Base-by-base conservation (phyloP, 1,140 invertebrate species). In the Ooceraea biroi region DNA sequence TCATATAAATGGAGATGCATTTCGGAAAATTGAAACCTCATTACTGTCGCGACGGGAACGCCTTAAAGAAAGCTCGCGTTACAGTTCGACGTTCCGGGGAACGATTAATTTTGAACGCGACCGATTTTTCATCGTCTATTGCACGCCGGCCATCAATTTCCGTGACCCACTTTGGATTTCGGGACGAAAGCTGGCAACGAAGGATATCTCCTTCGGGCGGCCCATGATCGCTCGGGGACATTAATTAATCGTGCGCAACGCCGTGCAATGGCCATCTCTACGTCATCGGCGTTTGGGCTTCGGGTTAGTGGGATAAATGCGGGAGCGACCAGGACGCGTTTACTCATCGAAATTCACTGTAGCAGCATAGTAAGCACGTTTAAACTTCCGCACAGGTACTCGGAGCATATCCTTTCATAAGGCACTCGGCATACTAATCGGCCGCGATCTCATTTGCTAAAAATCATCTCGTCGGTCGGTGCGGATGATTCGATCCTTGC, bases 81-180 rank as follows among this genome's bases (percentile, higher is more conserved):
- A 27, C 48, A 68, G 27, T 41, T n/a, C 30, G 22, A 5, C 8
- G 4, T 12, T n/a, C 19, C 36, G 3, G 19, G 1, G 8, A 44
- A 44, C 76, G 76, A 78, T 78, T 78, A 78, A 78, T 69, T 69
- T 41, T 48, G 52, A 78, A 78, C 17, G 22, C 36, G 52, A 25
- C 0, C n/a, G 55, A 73, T 73, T 60, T 82, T 82, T 72, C 78
- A 61, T 73, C 41, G 25, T 17, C 12, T 22, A 58, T 82, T 73
- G 60, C 19, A 60, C 30, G 25, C 3, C 57, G n/a, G 12, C 17
- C 48, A 85, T 87, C 78, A 66, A 82, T 87, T 57, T 36, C 57
- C 77, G 10, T 83, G 84, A 76, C 63, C 84, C 50, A 76, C 65
- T 83, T 87, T 27, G 82, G 73, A 83, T 83, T 87, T 55, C 17